These are phyloP conservation scores for Lethocerus indicus DNA, from an alignment of 1,140 invertebrate genomes.

Conservation along the genomic window DNA sequence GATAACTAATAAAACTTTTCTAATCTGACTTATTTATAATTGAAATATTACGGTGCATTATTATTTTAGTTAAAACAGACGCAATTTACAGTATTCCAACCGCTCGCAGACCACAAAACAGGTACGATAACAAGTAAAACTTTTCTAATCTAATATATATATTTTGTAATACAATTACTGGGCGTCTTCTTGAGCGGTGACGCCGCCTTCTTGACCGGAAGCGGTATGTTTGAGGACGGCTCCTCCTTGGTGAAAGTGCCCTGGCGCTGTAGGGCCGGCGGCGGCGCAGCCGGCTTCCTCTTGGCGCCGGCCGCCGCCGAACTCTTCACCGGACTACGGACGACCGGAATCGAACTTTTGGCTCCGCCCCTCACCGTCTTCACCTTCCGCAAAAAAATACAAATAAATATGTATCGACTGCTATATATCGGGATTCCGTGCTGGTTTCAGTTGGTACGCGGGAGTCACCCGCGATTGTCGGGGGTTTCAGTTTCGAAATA, in stretches of 20 bases:
- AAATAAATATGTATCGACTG: background rate
- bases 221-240: slow-evolving; percentile 16
- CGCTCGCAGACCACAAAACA: background rate
- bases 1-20: background rate
- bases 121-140: background rate
- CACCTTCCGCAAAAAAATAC: slow-evolving; percentile 17
- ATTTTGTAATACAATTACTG: slow-evolving; percentile 1
- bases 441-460: no score
- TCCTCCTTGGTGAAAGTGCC: slow-evolving; percentile 21
- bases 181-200: slow-evolving; percentile 9
- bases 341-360: slow-evolving; percentile 16
- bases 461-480: no score
- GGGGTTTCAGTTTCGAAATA: background rate
- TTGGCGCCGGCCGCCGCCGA: slow-evolving; percentile 10
- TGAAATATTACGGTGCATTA: background rate
- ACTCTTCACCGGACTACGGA: slow-evolving; percentile 12
- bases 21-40: background rate
- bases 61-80: background rate
- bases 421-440: no score
- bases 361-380: slow-evolving; percentile 54
- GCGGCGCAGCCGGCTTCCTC: slow-evolving; percentile 5
- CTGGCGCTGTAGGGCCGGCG: slow-evolving; percentile 14
- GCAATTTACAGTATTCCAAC: no score
- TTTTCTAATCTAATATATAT: background rate
- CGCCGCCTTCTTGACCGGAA: slow-evolving; percentile 12